Evolutionary conservation across 1,140 invertebrate species (phyloP), one percentile per base, ranked within the genome.

Genomic region (Galleria mellonella): DNA sequence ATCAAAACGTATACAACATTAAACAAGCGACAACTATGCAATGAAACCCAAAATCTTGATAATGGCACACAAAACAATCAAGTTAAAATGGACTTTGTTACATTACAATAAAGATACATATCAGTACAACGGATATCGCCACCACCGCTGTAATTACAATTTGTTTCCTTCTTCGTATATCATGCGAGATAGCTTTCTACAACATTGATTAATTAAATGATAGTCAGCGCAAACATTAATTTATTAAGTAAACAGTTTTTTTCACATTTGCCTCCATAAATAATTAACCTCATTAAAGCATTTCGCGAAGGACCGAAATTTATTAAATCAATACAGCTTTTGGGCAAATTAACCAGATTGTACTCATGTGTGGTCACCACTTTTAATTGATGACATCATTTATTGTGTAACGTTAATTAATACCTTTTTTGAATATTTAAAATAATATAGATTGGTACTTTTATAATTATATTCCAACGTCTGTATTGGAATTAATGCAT

Each of bases 161-260:
- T 59, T 55, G 47, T 63, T 65, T 61, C 17, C 17, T 61, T 48
- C 41, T 35, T 51, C 43, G 51, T 62, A 60, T 60, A 62, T 62
- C 59, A 55, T 56, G 48, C 47, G 38, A 38, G 59, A 69, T 67
- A 67, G 49, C 59, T 64, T 58, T 57, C 47, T 50, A 43, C 45
- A 62, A 62, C 47, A 51, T 45, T 57, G 70, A 71, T 73, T 73
- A 71, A 73, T 73, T 71, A 73, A 73, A 63, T 64, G 70, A 73
- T 73, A 68, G 38, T 38, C 32, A 41, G 44, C 37, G 42, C 27
- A 45, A n/a, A 47, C 57, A 62, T 62, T 62, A 55, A 63, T 62
- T 72, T 47, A 63, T 66, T 55, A 56, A 53, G 47, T 59, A 58
- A 64, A 56, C 47, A 37, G 43, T 56, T 62, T 51, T 55, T 56